phyloP scores from a whole-genome alignment of 1,140 invertebrate species.

The Psilanteris sp. region DNA sequence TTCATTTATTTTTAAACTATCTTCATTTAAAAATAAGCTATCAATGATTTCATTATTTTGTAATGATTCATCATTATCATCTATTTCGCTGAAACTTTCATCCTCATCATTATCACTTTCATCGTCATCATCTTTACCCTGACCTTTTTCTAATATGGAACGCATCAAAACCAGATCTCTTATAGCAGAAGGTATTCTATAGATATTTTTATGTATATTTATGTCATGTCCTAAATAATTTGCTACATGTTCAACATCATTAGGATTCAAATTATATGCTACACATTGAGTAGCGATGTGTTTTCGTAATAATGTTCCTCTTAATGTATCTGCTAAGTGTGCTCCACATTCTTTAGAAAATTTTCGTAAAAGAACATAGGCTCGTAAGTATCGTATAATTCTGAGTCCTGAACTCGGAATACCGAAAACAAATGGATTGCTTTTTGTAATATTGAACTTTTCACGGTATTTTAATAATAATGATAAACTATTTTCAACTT shows the following conservation, averaged over 20 bases:
- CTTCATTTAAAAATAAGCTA: no score
- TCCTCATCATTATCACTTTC: no score
- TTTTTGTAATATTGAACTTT: not conserved
- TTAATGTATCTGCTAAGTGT: not conserved
- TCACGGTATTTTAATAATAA: not conserved
- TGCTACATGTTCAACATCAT: not conserved
- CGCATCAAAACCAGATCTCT: no score
- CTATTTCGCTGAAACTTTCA: no score
- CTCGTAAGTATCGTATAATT: not conserved
- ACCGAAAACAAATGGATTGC: conserved; percentile 19
- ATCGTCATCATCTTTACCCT: no score
- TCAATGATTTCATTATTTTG: no score
- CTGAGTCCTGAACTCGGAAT: not conserved
- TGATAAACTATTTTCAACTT: conserved; percentile 5
- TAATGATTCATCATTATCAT: no score
- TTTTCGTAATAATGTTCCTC: not conserved
- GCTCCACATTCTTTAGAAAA: not conserved
- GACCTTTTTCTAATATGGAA: no score
- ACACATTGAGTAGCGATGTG: not conserved
- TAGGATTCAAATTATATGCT: not conserved
- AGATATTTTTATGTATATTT: not conserved
- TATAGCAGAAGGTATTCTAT: not conserved
- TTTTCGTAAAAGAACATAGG: not conserved
- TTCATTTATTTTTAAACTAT: no score
- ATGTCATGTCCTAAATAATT: not conserved